Percentiles rank a stretch among this genome's conserved stretches.
Evolutionary conservation across 2,888 invertebrate species (phyloP).

Genomic region (Synanthedon andrenaeformis): DNA sequence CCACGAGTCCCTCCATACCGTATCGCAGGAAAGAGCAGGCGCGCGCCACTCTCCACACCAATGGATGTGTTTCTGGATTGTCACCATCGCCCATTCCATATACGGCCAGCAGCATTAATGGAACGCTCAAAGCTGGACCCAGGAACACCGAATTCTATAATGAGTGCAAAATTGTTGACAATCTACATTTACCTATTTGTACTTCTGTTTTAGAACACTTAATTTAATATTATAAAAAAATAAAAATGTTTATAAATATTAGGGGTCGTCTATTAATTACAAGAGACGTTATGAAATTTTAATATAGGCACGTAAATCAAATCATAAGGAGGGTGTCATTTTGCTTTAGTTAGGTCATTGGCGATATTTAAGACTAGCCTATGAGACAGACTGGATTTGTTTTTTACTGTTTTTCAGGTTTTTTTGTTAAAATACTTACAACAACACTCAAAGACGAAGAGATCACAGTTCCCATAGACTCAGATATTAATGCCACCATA

Average conservation of each 20-base stretch:
- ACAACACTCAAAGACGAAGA: slow-evolving; percentile 81
- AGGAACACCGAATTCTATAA: slow-evolving; percentile 87
- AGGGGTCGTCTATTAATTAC: too few species aligned
- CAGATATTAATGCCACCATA: slow-evolving; percentile 80
- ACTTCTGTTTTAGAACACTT: neutral
- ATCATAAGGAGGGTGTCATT: too few species aligned
- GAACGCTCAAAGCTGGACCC: slow-evolving; percentile 88
- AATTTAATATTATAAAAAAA: too few species aligned
- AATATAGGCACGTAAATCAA: too few species aligned
- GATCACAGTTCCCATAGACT: slow-evolving; percentile 81
- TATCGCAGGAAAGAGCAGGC: slow-evolving; percentile 86
- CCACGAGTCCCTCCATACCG: slow-evolving; percentile 83
- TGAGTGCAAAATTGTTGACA: neutral
- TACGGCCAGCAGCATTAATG: slow-evolving; percentile 87
- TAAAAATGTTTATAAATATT: too few species aligned
- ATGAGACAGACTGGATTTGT: too few species aligned
- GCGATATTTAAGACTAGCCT: too few species aligned
- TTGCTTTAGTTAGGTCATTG: too few species aligned
- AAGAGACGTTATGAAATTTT: too few species aligned
- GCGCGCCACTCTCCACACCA: slow-evolving; percentile 81
- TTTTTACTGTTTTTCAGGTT: too few species aligned
- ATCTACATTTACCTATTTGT: neutral
- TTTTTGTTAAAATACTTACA: slow-evolving; percentile 63
- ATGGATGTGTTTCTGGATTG: slow-evolving; percentile 71
- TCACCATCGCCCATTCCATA: slow-evolving; percentile 87